Conservation (phyloP, 35 echinoderm and acorn worm genomes). For the Apostichopus japonicus region DNA sequence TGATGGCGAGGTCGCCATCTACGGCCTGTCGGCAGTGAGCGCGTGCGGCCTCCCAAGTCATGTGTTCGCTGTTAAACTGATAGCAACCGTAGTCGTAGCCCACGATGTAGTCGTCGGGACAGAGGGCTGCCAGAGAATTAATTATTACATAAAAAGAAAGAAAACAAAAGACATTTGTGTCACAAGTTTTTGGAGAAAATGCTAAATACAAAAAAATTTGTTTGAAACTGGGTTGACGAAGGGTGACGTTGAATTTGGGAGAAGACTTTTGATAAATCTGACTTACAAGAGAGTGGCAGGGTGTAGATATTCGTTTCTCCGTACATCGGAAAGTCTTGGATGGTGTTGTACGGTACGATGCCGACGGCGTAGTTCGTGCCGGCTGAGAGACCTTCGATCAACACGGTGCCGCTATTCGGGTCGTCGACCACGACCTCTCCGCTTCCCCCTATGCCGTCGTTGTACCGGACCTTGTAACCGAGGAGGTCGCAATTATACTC, state of each 20-base stretch:
- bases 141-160: neutral
- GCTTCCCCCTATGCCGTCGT: neutral
- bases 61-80: conserved; percentile 51
- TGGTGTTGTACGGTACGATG: conserved; percentile 36
- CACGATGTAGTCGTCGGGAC: conserved; percentile 62
- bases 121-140: conserved; percentile 47
- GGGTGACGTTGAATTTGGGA: no score
- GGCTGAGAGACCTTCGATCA: conserved; percentile 25
- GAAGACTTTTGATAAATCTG: no score
- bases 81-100: conserved; percentile 83
- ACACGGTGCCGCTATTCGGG: neutral
- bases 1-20: conserved; percentile 85
- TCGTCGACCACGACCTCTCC: conserved; percentile 2
- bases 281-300: conserved; percentile 25
- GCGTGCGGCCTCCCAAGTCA: conserved; percentile 80
- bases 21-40: conserved; percentile 62
- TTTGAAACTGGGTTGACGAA: no score
- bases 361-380: conserved; percentile 48
- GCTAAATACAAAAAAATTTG: no score
- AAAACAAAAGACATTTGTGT: neutral
- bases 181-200: neutral
- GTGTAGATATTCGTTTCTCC: conserved; percentile 40
- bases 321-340: conserved; percentile 3
- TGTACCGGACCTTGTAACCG: conserved; percentile 66
- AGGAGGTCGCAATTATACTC: conserved; percentile 87